Base-by-base conservation (phyloP, 2,113 vertebrate species). In the Charadrius vociferus region DNA sequence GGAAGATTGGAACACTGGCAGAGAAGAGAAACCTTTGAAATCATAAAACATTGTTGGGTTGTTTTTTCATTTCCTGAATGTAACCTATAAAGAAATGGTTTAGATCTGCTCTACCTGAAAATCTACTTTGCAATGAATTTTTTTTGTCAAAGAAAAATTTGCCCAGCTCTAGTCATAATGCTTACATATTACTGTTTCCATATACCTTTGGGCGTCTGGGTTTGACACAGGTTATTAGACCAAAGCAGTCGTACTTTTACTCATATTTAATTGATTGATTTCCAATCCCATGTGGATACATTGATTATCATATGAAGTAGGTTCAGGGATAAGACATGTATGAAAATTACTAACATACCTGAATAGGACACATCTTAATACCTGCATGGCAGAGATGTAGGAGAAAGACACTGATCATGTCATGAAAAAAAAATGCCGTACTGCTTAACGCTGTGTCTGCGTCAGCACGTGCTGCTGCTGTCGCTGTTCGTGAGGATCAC, bases 391-490 rank as follows among this genome's bases (percentile, higher is more conserved):
- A 53, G 96, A 92, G 81, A 49, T 71, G 84, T 34, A 86, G 73
- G 65, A 95, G 81, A 75, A 82, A 75, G 41, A 75, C 83, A 47
- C 71, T 53, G 22, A 61, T 77, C 52, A 41, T 61, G 92, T 79
- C 20, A 52, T 61, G 70, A 56, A 62, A 47, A 62, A 47, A 75
- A 93, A 87, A 85, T 75, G 91, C 10, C 72, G 66, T 92, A 45
- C 74, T 78, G 43, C 53, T 90, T 90, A 93, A 90, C 61, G 90
- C 93, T 88, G 89, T 88, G 97, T 88, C 95, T 96, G 87, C 56
- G 17, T 88, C 93, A 81, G 93, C 93, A 78, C 30, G 88, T 79
- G 85, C 81, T 95, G 92, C 94, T 96, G 91, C 92, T 82, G 52
- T 23, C 61, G 95, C 55, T 97, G 90, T 86, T 94, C 93, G 63